Conservation (phyloP, 1,140 invertebrate species). For the Dendrolimus kikuchii region DNA sequence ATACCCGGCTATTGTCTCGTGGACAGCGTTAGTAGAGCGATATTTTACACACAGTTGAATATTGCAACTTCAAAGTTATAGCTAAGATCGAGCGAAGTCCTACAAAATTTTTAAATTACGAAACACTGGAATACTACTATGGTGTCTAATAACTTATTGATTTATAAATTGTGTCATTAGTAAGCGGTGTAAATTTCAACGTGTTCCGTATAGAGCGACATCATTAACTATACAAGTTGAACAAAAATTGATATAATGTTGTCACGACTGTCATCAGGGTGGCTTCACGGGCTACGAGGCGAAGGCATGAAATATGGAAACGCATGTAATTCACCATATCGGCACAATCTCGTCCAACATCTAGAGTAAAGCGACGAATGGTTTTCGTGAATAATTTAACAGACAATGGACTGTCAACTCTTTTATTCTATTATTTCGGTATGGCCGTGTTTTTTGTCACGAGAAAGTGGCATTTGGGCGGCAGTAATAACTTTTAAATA, state of each 20-base stretch:
- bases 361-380: constrained; percentile 41
- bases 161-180: too few relatives aligned
- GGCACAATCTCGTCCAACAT: constrained; percentile 46
- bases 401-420: constrained; percentile 55
- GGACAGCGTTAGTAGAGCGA: too few relatives aligned
- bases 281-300: constrained; percentile 21
- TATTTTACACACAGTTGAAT: too few relatives aligned
- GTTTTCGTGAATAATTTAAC: constrained; percentile 66
- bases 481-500: constrained; percentile 25
- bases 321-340: constrained; percentile 54
- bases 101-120: too few relatives aligned
- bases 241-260: constrained; percentile 31
- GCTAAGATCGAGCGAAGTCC: too few relatives aligned
- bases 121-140: too few relatives aligned
- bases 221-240: constrained; percentile 26
- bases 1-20: too few relatives aligned
- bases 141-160: too few relatives aligned
- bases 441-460: constrained; percentile 22
- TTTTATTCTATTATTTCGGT: constrained; percentile 41
- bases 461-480: constrained; percentile 29
- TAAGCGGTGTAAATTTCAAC: too few relatives aligned
- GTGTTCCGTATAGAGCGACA: constrained; percentile 12
- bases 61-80: too few relatives aligned
- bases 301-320: constrained; percentile 43
- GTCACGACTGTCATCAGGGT: constrained; percentile 61